Evolutionary conservation across 1,140 invertebrate species (phyloP), one percentile per base, ranked within the genome.

Genomic region (Philotrypesis tridentata): DNA sequence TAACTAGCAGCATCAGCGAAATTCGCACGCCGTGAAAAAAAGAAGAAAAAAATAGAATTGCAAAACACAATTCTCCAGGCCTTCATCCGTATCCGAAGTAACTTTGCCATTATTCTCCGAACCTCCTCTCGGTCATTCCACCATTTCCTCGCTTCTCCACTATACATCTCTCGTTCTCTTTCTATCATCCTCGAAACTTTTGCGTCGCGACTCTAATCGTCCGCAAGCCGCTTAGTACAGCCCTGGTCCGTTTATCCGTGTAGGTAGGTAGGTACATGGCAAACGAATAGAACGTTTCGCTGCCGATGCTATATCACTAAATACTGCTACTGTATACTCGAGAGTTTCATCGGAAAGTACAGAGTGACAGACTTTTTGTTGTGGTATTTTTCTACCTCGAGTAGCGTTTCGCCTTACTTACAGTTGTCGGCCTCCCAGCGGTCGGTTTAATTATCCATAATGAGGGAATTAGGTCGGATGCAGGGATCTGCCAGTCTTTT

Each of bases 201-300:
- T 65, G 37, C 65, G 27, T 31, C 76, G 76, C 83, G 83, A 85
- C 87, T 87, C 83, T 88, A 89, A 89, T 89, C 86, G 87, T 68
- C 84, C 86, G 82, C 87, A 89, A 89, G 86, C 88, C 87, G 88
- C 87, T 89, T 89, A 89, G 84, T 68, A 33, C 71, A 31, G 60
- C 27, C 61, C 14, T 33, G 40, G 76, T 14, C 65, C 63, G 67
- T 78, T 78, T 77, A 77, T 40, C 60, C 37, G 55, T 63, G 21
- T 55, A 14, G 48, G 33, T 9, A 37, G 3, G 9, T 9, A 37
- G 40, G 48, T 55, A n/a, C 21, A n/a, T 17, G 17, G 48, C 21
- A 7, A n/a, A 55, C 2, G 7, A 6, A 5, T 17, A 55, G 48
- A 55, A 5, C 48, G 21, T 55, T 21, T 55, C n/a, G 12, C 48